These are phyloP conservation scores for Diprion similis DNA, from an alignment of 1,140 invertebrate species.

Conservation along the genomic window DNA sequence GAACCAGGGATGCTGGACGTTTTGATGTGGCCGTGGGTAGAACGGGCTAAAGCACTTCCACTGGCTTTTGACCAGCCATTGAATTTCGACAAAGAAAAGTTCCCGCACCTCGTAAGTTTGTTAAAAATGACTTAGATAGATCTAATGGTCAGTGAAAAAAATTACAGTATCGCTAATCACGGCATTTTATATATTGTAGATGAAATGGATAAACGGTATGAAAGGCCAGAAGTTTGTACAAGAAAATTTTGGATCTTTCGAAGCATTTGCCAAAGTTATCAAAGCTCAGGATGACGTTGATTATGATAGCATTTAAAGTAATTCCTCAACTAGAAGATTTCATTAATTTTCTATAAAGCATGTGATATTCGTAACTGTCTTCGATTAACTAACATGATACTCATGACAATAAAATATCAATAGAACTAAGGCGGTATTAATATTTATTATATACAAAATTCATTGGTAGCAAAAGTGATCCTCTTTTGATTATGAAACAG, in stretches of 20 bases:
- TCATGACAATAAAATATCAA: too few species aligned
- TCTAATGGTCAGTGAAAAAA: not conserved
- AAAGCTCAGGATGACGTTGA: slow-evolving; percentile 25
- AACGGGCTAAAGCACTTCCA: slow-evolving; percentile 45
- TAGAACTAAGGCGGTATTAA: too few species aligned
- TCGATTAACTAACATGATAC: not conserved
- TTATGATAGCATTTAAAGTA: slow-evolving; percentile 35
- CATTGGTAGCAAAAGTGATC: too few species aligned
- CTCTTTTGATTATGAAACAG: too few species aligned
- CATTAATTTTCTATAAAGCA: slow-evolving; percentile 10
- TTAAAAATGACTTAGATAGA: not conserved
- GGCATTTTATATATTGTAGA: slow-evolving; percentile 24
- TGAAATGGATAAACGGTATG: slow-evolving; percentile 42
- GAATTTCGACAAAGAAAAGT: slow-evolving; percentile 29
- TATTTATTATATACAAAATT: too few species aligned
- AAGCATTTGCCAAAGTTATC: slow-evolving; percentile 38
- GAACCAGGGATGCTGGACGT: slow-evolving; percentile 44
- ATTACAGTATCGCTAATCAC: not conserved
- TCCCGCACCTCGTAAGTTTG: slow-evolving; percentile 31
- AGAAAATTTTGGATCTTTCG: slow-evolving; percentile 32
- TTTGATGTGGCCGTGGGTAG: slow-evolving; percentile 53
- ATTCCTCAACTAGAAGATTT: slow-evolving; percentile 18
- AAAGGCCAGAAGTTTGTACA: slow-evolving; percentile 34
- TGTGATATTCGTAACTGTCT: slow-evolving; percentile 7
- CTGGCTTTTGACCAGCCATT: slow-evolving; percentile 32